Percentiles rank a stretch among this genome's conserved stretches.
Evolutionary conservation across 2,113 vertebrate genomes (phyloP).

Genomic region (Brachionichthys hirsutus): DNA sequence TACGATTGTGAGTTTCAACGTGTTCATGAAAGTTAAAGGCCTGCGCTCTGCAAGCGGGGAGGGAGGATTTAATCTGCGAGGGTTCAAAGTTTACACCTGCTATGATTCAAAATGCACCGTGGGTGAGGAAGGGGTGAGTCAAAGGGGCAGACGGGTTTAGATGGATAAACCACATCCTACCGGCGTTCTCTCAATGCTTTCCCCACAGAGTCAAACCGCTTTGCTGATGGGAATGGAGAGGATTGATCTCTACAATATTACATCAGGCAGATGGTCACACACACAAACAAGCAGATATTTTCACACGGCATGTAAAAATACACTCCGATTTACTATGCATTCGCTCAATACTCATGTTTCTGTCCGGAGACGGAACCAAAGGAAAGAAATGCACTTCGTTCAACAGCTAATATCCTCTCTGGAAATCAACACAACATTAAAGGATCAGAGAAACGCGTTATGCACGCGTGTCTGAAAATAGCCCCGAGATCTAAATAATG

Average conservation of each 20-base stretch:
- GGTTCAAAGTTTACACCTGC: slow-evolving; percentile 3
- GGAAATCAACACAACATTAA: slow-evolving; percentile 7
- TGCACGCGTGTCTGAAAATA: slow-evolving; percentile 62
- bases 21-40: too few species aligned
- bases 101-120: slow-evolving; percentile 18
- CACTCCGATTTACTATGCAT: not conserved
- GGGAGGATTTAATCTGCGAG: slow-evolving; percentile 21
- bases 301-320: slow-evolving; percentile 9
- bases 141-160: slow-evolving; percentile 39
- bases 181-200: slow-evolving; percentile 29
- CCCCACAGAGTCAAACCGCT: slow-evolving; percentile 49
- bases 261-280: slow-evolving; percentile 33
- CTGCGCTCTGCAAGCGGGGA: not conserved
- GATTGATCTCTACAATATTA: slow-evolving; percentile 56
- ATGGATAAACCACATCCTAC: slow-evolving; percentile 40
- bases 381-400: not conserved
- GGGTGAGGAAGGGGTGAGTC: slow-evolving; percentile 27
- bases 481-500: slow-evolving; percentile 61
- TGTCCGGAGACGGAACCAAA: slow-evolving; percentile 14
- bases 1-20: too few species aligned
- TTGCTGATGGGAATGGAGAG: slow-evolving; percentile 57
- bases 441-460: slow-evolving; percentile 43
- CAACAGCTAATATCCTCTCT: slow-evolving; percentile 2
- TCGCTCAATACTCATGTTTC: slow-evolving; percentile 23
- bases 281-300: slow-evolving; percentile 24